phyloP scores from a whole-genome alignment of 2,797 vertebrate species.

The Mormyrops boulengeri region DNA sequence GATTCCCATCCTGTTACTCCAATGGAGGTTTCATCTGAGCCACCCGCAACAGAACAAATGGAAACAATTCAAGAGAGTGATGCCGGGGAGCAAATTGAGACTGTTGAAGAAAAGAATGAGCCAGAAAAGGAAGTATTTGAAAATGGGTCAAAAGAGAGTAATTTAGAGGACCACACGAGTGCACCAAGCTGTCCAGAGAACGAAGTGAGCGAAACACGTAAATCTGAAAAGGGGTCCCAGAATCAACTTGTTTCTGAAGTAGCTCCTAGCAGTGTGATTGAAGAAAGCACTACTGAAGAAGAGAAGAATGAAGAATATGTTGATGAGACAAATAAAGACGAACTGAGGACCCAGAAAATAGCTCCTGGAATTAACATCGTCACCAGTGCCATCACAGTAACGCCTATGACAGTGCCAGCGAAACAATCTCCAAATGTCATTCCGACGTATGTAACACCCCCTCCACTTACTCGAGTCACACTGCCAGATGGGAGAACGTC shows the following conservation, averaged over 20 bases:
- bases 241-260: constrained; percentile 40
- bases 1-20: constrained; percentile 60
- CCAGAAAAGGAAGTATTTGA: constrained; percentile 53
- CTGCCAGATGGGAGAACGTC: constrained; percentile 69
- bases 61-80: constrained; percentile 45
- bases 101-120: constrained; percentile 42
- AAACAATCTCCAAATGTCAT: constrained; percentile 35
- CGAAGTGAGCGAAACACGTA: constrained; percentile 54
- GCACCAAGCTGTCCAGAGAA: constrained; percentile 59
- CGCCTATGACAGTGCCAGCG: constrained; percentile 42
- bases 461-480: constrained; percentile 51
- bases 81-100: constrained; percentile 47
- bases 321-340: constrained; percentile 40
- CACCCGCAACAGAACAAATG: constrained; percentile 44
- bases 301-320: constrained; percentile 40
- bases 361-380: constrained; percentile 50
- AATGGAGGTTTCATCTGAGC: constrained; percentile 51
- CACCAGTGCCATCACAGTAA: constrained; percentile 47
- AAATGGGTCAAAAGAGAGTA: constrained; percentile 46
- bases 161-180: constrained; percentile 55
- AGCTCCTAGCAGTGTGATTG: constrained; percentile 40
- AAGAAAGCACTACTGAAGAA: constrained; percentile 53
- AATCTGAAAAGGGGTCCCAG: constrained; percentile 48
- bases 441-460: constrained; percentile 44
- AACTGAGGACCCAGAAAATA: constrained; percentile 35